Percentiles rank a stretch among this genome's conserved stretches.
These are phyloP conservation scores for Cinara cedri DNA, from an alignment of 2,888 invertebrate genomes.

Conservation along the genomic window DNA sequence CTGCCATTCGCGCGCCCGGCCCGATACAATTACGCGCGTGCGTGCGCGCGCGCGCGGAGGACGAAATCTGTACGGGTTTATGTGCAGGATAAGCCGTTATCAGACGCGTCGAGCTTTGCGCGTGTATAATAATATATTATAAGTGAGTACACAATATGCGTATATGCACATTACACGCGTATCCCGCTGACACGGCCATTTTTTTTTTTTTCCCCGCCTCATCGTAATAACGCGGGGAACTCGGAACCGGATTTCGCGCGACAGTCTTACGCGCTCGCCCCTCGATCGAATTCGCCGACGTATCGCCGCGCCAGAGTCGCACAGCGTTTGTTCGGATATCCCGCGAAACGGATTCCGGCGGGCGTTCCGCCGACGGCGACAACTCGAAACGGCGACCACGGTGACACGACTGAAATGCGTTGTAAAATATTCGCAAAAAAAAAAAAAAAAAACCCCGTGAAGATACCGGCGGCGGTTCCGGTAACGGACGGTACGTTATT, in stretches of 20 bases:
- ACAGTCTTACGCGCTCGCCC: neutral
- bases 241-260: neutral
- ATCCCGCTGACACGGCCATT: constrained; percentile 8
- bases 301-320: too few relatives aligned
- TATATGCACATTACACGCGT: constrained; percentile 17
- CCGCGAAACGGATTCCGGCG: too few relatives aligned
- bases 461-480: neutral
- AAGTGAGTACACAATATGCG: too few relatives aligned
- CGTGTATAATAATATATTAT: neutral
- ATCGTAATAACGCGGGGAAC: neutral
- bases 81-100: constrained; percentile 29
- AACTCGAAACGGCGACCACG: neutral
- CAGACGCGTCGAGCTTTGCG: neutral
- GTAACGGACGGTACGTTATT: too few relatives aligned
- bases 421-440: constrained; percentile 8
- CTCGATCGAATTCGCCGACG: too few relatives aligned
- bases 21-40: neutral
- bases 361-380: neutral
- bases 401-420: neutral
- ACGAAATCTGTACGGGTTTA: constrained; percentile 32
- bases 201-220: neutral
- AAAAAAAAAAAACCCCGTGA: neutral
- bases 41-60: neutral
- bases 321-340: too few relatives aligned
- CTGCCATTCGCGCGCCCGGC: constrained; percentile 21